Conservation (phyloP, 2,113 vertebrate genomes). For the Potamarius usumacintae region DNA sequence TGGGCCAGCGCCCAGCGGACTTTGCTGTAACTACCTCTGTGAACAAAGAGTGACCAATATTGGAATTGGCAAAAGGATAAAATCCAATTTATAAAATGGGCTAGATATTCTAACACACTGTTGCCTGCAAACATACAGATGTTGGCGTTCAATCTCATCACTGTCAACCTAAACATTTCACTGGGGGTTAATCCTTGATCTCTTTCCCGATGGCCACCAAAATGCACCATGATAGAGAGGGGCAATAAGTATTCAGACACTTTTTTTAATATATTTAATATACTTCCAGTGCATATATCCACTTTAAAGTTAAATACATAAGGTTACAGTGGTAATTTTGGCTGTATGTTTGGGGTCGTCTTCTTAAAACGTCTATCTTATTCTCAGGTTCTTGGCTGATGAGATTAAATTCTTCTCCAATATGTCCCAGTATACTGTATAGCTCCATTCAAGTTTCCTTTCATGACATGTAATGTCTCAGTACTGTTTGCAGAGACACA, state of each 20-base stretch:
- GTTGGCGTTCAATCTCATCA: background rate
- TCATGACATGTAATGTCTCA: background rate
- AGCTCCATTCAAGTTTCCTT: background rate
- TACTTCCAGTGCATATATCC: background rate
- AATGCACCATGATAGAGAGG: background rate
- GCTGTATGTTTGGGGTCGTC: background rate
- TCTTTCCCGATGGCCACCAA: background rate
- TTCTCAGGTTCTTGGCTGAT: background rate
- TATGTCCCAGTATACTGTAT: background rate
- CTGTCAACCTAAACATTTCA: background rate
- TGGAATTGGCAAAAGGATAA: conserved; percentile 37
- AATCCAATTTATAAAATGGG: conserved; percentile 33
- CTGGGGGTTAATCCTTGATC: background rate
- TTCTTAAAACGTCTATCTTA: background rate
- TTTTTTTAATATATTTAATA: background rate
- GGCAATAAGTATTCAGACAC: background rate
- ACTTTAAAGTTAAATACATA: background rate
- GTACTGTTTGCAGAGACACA: background rate
- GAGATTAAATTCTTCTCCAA: background rate
- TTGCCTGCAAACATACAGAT: conserved; percentile 20
- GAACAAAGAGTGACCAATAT: conserved; percentile 42
- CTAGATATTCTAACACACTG: conserved; percentile 28
- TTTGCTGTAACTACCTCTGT: conserved; percentile 23
- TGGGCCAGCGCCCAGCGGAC: conserved; percentile 24
- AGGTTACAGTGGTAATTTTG: background rate